Evolutionary conservation across 2,888 invertebrate genomes (phyloP).

Genomic region (Tridacna crocea): DNA sequence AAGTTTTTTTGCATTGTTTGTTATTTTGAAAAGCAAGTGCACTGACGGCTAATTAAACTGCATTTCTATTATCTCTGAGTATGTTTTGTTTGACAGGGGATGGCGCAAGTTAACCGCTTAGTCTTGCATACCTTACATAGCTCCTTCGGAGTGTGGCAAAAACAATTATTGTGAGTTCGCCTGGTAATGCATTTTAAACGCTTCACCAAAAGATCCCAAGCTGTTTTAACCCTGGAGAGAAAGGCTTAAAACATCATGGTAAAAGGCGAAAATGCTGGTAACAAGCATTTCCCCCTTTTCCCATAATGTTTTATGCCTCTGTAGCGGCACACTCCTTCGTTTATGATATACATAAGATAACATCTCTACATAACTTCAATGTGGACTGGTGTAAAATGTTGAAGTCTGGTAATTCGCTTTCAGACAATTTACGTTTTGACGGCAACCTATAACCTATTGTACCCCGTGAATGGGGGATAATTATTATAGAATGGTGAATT

Average conservation of each 20-base stretch:
- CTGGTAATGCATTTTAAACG: constrained; percentile 49
- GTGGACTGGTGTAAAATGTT: background rate
- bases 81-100: constrained; percentile 12
- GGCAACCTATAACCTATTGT: constrained; percentile 51
- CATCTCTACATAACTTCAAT: background rate
- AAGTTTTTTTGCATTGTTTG: no score
- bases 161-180: constrained; percentile 56
- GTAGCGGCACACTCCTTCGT: background rate
- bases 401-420: constrained; percentile 35
- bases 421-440: constrained; percentile 57
- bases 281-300: no score
- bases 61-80: constrained; percentile 20
- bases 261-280: background rate
- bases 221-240: no score
- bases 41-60: constrained; percentile 13
- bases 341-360: background rate
- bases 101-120: constrained; percentile 13
- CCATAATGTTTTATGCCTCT: no score
- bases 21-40: constrained; percentile 1
- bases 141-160: constrained; percentile 58
- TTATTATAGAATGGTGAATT: background rate
- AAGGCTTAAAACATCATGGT: background rate
- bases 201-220: background rate
- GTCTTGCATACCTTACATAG: constrained; percentile 29
- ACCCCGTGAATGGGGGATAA: constrained; percentile 50